phyloP scores from a whole-genome alignment of 2,113 vertebrate species.

The Platichthys flesus region DNA sequence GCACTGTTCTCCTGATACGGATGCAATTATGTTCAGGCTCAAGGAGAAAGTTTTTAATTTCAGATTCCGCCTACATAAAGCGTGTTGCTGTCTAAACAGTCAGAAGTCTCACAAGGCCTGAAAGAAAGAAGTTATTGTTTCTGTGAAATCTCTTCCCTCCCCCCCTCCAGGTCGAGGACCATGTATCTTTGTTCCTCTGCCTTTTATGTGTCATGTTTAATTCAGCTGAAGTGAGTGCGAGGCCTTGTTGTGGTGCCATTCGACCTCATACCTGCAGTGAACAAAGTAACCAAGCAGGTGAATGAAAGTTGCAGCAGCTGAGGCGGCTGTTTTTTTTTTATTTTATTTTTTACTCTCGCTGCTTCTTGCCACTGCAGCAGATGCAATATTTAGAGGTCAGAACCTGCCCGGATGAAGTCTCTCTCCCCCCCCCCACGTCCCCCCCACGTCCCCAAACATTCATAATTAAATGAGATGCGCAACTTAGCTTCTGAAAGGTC shows the following conservation, averaged over 20 bases:
- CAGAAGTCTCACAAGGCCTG: background rate
- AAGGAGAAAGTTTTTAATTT: conserved; percentile 22
- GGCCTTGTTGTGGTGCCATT: background rate
- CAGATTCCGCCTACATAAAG: conserved; percentile 5
- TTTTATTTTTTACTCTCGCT: conserved; percentile 1
- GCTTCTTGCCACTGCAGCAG: conserved; percentile 42
- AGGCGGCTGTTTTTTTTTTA: conserved; percentile 27
- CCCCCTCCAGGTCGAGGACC: background rate
- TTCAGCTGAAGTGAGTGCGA: conserved; percentile 5
- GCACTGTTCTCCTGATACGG: background rate
- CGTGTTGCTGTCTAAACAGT: background rate
- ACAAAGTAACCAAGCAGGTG: conserved; percentile 22
- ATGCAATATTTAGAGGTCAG: conserved; percentile 71
- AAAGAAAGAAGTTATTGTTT: conserved; percentile 2
- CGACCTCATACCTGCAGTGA: background rate
- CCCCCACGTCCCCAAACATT: conserved; percentile 46
- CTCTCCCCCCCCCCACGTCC: too few relatives aligned
- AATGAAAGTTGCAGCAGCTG: conserved; percentile 32
- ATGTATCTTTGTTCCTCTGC: background rate
- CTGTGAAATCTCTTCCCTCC: background rate
- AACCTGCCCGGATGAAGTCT: conserved; percentile 29
- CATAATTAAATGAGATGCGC: conserved; percentile 72
- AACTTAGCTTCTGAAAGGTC: conserved; percentile 72
- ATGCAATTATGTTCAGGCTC: conserved; percentile 21
- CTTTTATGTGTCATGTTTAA: conserved; percentile 36